Conservation (phyloP, 2,797 vertebrate species). For the Pseudocheirus occidentalis region DNA sequence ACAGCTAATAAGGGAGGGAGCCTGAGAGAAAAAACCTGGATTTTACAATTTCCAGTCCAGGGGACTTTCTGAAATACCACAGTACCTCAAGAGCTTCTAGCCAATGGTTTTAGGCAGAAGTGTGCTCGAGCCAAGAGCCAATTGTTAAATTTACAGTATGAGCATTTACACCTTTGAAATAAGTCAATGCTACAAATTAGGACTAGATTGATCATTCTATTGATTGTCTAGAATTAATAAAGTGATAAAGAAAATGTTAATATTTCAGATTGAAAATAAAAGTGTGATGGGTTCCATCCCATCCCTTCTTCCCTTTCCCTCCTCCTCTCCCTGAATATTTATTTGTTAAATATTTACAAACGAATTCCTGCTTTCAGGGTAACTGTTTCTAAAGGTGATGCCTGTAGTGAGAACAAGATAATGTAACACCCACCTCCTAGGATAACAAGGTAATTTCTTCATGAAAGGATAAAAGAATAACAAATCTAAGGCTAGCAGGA, state of each 20-base stretch:
- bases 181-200: neutral
- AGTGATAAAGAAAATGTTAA: neutral
- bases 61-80: neutral
- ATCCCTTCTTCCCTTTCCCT: neutral
- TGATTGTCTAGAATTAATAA: neutral
- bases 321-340: neutral
- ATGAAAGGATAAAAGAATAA: neutral
- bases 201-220: neutral
- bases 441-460: neutral
- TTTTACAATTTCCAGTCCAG: neutral
- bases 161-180: neutral
- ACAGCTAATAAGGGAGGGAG: neutral
- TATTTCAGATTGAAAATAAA: neutral
- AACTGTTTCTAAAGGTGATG: neutral
- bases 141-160: neutral
- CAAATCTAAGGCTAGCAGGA: neutral
- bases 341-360: neutral
- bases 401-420: neutral
- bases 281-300: neutral
- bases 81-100: neutral
- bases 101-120: neutral
- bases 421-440: neutral
- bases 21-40: neutral
- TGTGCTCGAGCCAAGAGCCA: neutral
- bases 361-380: neutral